Evolutionary conservation across 1,140 invertebrate genomes (phyloP).

Genomic region (Gryon sp.): DNA sequence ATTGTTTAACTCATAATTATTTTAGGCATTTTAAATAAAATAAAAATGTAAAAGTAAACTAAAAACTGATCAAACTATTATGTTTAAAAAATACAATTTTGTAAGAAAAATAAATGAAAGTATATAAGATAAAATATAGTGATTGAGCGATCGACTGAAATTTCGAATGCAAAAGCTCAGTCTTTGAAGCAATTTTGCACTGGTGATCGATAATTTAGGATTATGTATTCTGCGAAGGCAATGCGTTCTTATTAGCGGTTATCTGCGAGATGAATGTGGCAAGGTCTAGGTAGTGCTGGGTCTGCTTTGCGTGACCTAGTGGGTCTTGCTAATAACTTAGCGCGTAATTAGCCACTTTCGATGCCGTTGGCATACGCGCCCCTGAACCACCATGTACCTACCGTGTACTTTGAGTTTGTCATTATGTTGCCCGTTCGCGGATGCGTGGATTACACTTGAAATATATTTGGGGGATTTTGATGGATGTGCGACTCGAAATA

Average conservation of each 20-base stretch:
- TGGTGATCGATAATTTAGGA: conserved; percentile 37
- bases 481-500: conserved; percentile 21
- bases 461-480: conserved; percentile 25
- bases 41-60: too few relatives aligned
- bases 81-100: too few relatives aligned
- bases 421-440: conserved; percentile 11
- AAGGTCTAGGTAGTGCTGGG: conserved; percentile 19
- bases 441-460: conserved; percentile 28
- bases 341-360: conserved; percentile 46
- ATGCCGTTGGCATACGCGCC: conserved; percentile 33
- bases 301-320: conserved; percentile 18
- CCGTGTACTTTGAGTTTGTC: conserved; percentile 30
- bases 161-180: too few relatives aligned
- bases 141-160: too few relatives aligned
- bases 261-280: conserved; percentile 30
- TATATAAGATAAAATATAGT: too few relatives aligned
- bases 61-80: too few relatives aligned
- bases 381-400: conserved; percentile 27
- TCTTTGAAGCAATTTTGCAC: not conserved
- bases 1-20: too few relatives aligned
- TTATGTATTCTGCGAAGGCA: conserved; percentile 40
- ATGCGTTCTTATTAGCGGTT: conserved; percentile 46
- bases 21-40: too few relatives aligned
- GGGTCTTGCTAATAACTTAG: conserved; percentile 34
- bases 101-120: too few relatives aligned